Evolutionary conservation across 2,888 invertebrate species (phyloP), one percentile per base, ranked within the genome.

Genomic region (Macrosoma leucophasiata): DNA sequence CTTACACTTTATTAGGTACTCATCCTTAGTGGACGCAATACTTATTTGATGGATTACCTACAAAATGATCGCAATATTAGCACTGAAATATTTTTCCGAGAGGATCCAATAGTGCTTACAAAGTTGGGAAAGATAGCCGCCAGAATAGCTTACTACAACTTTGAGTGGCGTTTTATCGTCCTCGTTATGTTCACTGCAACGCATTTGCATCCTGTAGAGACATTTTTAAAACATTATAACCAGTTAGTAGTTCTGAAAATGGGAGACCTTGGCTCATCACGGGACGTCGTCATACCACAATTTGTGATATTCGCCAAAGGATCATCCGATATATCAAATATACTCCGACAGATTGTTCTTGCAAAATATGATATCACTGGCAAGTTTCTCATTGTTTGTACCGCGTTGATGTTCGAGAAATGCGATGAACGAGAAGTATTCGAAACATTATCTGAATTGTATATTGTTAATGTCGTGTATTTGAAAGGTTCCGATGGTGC

Each of bases 161-260:
- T 69, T 31, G 58, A 71, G 43, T 72, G 69, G 72, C 62, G 69
- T 3, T 72, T 58, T 18, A 36, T 65, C 2, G 65, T 68, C 2
- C 35, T 73, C 1, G 48, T 71, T 3, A 48, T 73, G 31, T 66
- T 55, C 34, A 36, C 44, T 7, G 15, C 58, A 2, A 21, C 62
- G 7, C 41, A 58, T 7, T 38, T 46, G 7, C 24, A 58, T 9
- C 57, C 60, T 5, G 33, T 68, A 11, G 45, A 62, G 14, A 44
- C 51, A n/a, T 75, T 74, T 43, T 36, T 71, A 29, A 52, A 20
- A 13, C 32, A 48, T 14, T 72, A 66, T 36, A 54, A 57, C 7
- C 43, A 63, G 31, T 46, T 62, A 0, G 52, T 66, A 5, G 6
- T 55, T 12, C 12, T 73, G 4, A 65, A 62, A 46, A 35, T 44